These are phyloP conservation scores for Spodoptera exigua DNA, from an alignment of 2,888 invertebrate species.

Conservation along the genomic window DNA sequence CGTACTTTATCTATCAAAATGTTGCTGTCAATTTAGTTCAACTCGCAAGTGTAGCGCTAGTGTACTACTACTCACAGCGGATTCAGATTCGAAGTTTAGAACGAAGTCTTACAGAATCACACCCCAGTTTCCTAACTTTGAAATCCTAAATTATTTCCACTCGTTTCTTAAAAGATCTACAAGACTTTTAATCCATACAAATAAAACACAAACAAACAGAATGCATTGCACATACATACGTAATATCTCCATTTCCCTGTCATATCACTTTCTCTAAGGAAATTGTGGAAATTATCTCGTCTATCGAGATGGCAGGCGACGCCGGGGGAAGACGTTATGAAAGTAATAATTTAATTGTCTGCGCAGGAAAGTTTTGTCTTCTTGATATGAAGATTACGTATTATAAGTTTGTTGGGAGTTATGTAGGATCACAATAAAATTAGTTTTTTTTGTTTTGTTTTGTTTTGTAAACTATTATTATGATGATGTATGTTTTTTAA, in stretches of 20 bases:
- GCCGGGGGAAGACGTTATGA: slow-evolving; percentile 29
- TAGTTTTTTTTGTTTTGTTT: slow-evolving; percentile 36
- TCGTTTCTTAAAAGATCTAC: too few species aligned
- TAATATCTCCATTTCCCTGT: slow-evolving; percentile 52
- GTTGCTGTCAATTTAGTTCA: too few species aligned
- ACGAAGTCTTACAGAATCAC: too few species aligned
- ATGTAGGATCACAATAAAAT: too few species aligned
- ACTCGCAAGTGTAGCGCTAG: too few species aligned
- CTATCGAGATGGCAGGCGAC: slow-evolving; percentile 44
- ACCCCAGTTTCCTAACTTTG: too few species aligned
- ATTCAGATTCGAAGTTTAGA: too few species aligned
- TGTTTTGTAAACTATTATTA: neutral
- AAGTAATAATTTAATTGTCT: slow-evolving; percentile 49
- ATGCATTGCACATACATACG: slow-evolving; percentile 9
- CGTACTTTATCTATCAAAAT: too few species aligned
- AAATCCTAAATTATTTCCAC: too few species aligned
- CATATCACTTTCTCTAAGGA: slow-evolving; percentile 65
- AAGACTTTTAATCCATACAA: neutral
- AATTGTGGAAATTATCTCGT: slow-evolving; percentile 64
- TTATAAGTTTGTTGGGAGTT: neutral
- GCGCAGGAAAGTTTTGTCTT: slow-evolving; percentile 43
- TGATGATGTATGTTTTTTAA: too few species aligned
- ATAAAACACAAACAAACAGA: slow-evolving; percentile 19
- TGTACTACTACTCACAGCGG: too few species aligned
- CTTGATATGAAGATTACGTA: slow-evolving; percentile 48